Percentiles rank a stretch among this genome's conserved stretches.
Evolutionary conservation across 1,140 invertebrate species (phyloP).

Genomic region (Oreohelix idahoensis): DNA sequence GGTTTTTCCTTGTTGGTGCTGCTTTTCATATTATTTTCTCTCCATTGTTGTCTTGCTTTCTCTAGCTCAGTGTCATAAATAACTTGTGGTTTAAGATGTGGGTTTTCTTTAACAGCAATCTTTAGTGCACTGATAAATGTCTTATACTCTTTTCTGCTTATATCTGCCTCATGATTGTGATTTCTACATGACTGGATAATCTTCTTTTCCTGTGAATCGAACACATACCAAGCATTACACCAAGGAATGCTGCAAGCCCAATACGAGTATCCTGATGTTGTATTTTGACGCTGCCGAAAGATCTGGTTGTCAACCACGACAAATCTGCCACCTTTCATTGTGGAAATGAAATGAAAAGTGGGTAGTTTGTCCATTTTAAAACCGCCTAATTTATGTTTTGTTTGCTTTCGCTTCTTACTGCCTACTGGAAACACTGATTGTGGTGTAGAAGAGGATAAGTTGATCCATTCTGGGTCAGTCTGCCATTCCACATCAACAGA

Average conservation of each 20-base stretch:
- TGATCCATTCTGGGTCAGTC: constrained; percentile 30
- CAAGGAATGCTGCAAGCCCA: constrained; percentile 38
- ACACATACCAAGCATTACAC: constrained; percentile 27
- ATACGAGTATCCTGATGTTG: constrained; percentile 23
- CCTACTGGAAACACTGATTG: background rate
- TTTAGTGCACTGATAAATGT: constrained; percentile 27
- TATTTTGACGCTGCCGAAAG: constrained; percentile 10
- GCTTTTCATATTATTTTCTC: background rate
- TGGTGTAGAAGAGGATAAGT: constrained; percentile 26
- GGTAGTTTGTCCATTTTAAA: background rate
- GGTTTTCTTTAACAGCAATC: constrained; percentile 29
- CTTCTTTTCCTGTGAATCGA: constrained; percentile 24
- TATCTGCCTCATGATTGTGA: constrained; percentile 28
- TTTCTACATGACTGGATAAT: background rate
- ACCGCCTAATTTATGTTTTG: background rate
- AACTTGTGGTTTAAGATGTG: constrained; percentile 34
- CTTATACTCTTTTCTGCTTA: constrained; percentile 6
- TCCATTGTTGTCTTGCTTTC: constrained; percentile 10
- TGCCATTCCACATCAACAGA: constrained; percentile 29
- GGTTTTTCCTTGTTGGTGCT: background rate
- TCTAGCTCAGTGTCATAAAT: constrained; percentile 27
- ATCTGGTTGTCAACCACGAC: constrained; percentile 28
- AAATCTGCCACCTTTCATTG: background rate
- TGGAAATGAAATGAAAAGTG: constrained; percentile 22
- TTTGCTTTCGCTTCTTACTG: constrained; percentile 14